These are phyloP conservation scores for Sebastes diploproa DNA, from an alignment of 2,797 vertebrate species.

Conservation along the genomic window DNA sequence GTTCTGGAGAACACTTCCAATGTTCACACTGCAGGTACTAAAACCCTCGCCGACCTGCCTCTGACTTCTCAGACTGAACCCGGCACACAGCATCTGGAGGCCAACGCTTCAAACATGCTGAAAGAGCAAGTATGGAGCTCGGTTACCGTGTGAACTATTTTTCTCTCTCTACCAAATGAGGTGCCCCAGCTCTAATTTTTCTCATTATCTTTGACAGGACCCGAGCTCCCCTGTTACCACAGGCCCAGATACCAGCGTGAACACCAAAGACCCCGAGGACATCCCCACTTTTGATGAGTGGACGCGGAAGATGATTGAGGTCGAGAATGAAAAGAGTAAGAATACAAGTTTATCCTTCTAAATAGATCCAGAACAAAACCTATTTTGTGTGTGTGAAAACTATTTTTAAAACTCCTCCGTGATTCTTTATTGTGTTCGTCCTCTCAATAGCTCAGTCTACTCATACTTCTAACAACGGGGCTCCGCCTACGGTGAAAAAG, in stretches of 20 bases:
- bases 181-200: slow-evolving; percentile 46
- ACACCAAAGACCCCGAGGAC: slow-evolving; percentile 86
- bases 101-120: slow-evolving; percentile 61
- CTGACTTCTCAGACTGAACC: slow-evolving; percentile 29
- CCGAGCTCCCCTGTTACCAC: slow-evolving; percentile 25
- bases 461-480: slow-evolving; percentile 87
- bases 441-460: slow-evolving; percentile 83
- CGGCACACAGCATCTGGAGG: slow-evolving; percentile 46
- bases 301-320: slow-evolving; percentile 97
- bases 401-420: background rate
- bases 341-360: background rate
- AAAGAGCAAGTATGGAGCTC: slow-evolving; percentile 59
- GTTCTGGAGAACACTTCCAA: slow-evolving; percentile 78
- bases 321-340: slow-evolving; percentile 96
- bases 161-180: slow-evolving; percentile 27
- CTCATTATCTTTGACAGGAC: slow-evolving; percentile 66
- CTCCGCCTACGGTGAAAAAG: slow-evolving; percentile 86
- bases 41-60: slow-evolving; percentile 50
- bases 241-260: slow-evolving; percentile 64
- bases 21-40: slow-evolving; percentile 70
- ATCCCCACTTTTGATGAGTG: slow-evolving; percentile 98
- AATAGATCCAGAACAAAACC: background rate
- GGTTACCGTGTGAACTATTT: background rate
- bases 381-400: background rate
- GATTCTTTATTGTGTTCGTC: background rate